phyloP scores from a whole-genome alignment of 2,797 vertebrate genomes.

The Eidolon dupreanum region DNA sequence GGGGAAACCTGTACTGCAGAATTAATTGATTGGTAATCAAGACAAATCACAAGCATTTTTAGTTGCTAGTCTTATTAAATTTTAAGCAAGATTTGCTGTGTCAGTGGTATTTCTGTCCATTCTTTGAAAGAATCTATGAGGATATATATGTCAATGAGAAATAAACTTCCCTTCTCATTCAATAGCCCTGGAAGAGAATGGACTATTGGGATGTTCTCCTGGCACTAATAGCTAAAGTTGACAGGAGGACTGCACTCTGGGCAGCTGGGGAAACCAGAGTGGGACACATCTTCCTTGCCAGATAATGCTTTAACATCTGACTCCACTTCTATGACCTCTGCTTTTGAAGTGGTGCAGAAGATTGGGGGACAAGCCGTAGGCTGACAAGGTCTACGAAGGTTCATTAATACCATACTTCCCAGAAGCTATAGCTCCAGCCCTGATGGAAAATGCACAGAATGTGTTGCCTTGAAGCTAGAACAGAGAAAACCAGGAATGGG shows the following conservation, averaged over 20 bases:
- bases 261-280: not conserved
- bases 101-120: not conserved
- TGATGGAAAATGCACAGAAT: not conserved
- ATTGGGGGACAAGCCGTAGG: not conserved
- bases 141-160: not conserved
- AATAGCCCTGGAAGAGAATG: not conserved
- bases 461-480: not conserved
- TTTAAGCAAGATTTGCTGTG: not conserved
- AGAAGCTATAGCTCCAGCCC: not conserved
- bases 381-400: not conserved
- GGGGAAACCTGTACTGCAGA: not conserved
- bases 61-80: not conserved
- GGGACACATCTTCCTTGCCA: not conserved
- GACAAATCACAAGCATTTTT: not conserved
- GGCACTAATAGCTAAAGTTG: not conserved
- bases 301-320: not conserved
- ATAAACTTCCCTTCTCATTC: not conserved
- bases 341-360: not conserved
- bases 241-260: not conserved
- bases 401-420: not conserved
- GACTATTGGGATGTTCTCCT: not conserved
- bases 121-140: not conserved
- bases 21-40: not conserved
- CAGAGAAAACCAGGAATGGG: not conserved
- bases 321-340: not conserved